Conservation (phyloP, 2,888 invertebrate species). For the Andricus quercusramuli region DNA sequence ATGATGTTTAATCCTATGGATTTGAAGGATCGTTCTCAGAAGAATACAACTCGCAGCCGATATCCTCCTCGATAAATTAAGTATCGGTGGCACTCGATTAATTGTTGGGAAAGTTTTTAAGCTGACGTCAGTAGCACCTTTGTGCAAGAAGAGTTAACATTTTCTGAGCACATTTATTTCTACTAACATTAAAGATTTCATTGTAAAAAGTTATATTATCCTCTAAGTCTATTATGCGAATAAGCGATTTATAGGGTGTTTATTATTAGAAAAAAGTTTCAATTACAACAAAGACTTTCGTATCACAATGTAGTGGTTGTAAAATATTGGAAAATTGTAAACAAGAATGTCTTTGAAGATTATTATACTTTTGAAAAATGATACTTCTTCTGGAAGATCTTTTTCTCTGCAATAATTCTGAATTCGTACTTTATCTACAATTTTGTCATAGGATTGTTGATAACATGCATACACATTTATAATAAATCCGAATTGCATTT, state of each 20-base stretch:
- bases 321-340: slow-evolving; percentile 6
- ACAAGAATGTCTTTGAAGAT: not conserved
- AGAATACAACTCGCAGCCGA: slow-evolving; percentile 62
- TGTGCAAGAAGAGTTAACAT: not conserved
- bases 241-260: not conserved
- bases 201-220: slow-evolving; percentile 17
- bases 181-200: not conserved
- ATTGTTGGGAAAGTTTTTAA: not conserved
- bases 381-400: not conserved
- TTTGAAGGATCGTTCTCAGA: slow-evolving; percentile 70
- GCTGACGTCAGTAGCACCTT: not conserved
- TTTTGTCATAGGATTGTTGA: slow-evolving; percentile 26
- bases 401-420: slow-evolving; percentile 11
- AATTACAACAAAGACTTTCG: slow-evolving; percentile 12
- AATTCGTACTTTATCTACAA: slow-evolving; percentile 15
- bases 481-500: slow-evolving; percentile 2
- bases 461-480: slow-evolving; percentile 27
- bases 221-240: not conserved
- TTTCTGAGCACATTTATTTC: not conserved
- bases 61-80: slow-evolving; percentile 71
- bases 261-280: slow-evolving; percentile 3
- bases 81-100: not conserved
- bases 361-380: not conserved
- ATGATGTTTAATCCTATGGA: slow-evolving; percentile 74
- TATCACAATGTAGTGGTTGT: not conserved